These are phyloP conservation scores for Hapalemur alaotrensis DNA, from an alignment of 2,797 vertebrate species.

Conservation along the genomic window DNA sequence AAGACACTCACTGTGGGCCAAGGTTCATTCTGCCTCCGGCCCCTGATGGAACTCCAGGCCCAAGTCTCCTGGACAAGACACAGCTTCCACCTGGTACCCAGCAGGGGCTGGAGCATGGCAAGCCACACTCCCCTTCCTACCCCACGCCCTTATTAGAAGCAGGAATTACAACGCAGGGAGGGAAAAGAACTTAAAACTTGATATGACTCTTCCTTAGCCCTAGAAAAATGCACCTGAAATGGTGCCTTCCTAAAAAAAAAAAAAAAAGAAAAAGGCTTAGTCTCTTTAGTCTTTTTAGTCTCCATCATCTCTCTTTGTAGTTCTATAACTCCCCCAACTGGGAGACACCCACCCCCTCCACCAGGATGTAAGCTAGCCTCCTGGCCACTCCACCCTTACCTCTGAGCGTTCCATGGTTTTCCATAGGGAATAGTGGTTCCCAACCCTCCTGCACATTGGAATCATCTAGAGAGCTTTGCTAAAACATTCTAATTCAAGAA, in stretches of 20 bases:
- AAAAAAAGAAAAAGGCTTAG: neutral
- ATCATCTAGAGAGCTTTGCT: neutral
- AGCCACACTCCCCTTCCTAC: neutral
- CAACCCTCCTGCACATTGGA: neutral
- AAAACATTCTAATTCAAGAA: neutral
- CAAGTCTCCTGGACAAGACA: neutral
- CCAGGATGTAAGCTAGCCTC: neutral
- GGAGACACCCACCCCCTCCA: neutral
- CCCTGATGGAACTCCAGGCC: neutral
- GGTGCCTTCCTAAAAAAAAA: neutral
- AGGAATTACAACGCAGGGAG: neutral
- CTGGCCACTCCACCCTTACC: neutral
- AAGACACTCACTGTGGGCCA: neutral
- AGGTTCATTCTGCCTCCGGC: neutral
- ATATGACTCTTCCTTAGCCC: neutral
- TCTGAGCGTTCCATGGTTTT: neutral
- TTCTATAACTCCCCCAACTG: neutral
- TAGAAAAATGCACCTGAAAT: neutral
- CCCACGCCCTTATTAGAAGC: neutral
- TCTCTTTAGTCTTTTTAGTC: neutral
- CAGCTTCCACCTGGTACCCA: neutral
- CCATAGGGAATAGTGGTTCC: neutral
- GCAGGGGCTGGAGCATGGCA: too few relatives aligned
- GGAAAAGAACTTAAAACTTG: neutral
- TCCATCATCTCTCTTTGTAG: neutral